phyloP scores from a whole-genome alignment of 2,797 vertebrate species.

The Rhincodon typus region DNA sequence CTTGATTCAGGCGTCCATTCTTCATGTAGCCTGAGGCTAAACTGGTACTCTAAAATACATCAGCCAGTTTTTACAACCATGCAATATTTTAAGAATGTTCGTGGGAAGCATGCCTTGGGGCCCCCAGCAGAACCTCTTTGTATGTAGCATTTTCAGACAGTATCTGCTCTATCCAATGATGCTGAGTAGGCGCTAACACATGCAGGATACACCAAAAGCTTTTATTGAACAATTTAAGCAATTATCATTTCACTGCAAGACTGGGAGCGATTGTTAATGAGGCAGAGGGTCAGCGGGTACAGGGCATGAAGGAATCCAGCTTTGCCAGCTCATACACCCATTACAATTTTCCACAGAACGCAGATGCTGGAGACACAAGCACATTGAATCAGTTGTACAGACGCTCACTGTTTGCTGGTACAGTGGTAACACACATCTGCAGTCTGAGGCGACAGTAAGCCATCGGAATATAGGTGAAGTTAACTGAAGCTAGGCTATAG shows the following conservation, averaged over 20 bases:
- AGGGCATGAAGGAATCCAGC: slow-evolving; percentile 23
- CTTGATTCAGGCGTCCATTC: slow-evolving; percentile 21
- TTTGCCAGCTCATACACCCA: not conserved
- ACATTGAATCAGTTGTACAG: slow-evolving; percentile 14
- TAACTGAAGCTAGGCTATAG: not conserved
- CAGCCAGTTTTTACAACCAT: slow-evolving; percentile 36
- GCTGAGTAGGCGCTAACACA: slow-evolving; percentile 12
- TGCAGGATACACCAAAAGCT: slow-evolving; percentile 33
- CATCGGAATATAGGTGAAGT: not conserved
- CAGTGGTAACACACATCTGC: not conserved
- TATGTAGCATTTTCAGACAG: slow-evolving; percentile 35
- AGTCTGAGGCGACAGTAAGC: not conserved
- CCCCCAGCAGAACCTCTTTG: slow-evolving; percentile 25
- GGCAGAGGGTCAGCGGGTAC: slow-evolving; percentile 13
- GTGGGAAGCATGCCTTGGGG: slow-evolving; percentile 32
- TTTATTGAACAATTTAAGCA: slow-evolving; percentile 28
- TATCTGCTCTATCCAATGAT: slow-evolving; percentile 31
- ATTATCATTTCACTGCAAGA: slow-evolving; percentile 33
- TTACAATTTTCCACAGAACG: not conserved
- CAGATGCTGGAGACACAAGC: slow-evolving; percentile 2
- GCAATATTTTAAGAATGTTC: slow-evolving; percentile 37
- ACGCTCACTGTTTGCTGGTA: not conserved
- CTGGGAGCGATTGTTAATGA: slow-evolving; percentile 31
- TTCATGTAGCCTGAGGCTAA: slow-evolving; percentile 25
- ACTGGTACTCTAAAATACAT: slow-evolving; percentile 33